These are phyloP conservation scores for Phaetusa simplex DNA, from an alignment of 2,113 vertebrate genomes.

Conservation along the genomic window DNA sequence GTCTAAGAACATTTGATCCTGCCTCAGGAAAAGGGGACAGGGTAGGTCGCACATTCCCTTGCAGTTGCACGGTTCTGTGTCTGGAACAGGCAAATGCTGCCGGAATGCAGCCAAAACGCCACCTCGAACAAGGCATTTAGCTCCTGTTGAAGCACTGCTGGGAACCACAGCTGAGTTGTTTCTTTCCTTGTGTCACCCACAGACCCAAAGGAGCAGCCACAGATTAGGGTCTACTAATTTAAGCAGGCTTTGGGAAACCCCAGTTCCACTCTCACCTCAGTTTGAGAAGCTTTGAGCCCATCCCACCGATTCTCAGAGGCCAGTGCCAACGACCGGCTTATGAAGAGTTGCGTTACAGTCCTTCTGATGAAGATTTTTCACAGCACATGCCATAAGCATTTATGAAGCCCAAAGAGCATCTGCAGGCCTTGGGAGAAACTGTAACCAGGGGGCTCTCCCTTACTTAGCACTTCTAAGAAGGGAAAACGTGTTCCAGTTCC, in stretches of 20 bases:
- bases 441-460: not conserved
- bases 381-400: rapidly evolving
- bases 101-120: not conserved
- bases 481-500: not conserved
- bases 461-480: not conserved
- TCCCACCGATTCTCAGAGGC: not conserved
- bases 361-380: not conserved
- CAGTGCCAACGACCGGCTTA: not conserved
- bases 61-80: not conserved
- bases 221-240: not conserved
- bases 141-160: not conserved
- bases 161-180: not conserved
- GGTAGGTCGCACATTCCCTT: not conserved
- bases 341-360: not conserved
- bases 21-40: not conserved
- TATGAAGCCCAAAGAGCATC: not conserved
- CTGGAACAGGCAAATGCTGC: not conserved
- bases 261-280: not conserved
- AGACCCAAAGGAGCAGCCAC: not conserved
- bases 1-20: not conserved
- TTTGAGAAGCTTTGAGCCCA: not conserved
- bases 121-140: not conserved
- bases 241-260: not conserved
- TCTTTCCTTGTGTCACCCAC: not conserved
- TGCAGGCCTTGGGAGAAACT: not conserved